Conservation (phyloP, 2,113 vertebrate species). For the Acrocephalus kingi region DNA sequence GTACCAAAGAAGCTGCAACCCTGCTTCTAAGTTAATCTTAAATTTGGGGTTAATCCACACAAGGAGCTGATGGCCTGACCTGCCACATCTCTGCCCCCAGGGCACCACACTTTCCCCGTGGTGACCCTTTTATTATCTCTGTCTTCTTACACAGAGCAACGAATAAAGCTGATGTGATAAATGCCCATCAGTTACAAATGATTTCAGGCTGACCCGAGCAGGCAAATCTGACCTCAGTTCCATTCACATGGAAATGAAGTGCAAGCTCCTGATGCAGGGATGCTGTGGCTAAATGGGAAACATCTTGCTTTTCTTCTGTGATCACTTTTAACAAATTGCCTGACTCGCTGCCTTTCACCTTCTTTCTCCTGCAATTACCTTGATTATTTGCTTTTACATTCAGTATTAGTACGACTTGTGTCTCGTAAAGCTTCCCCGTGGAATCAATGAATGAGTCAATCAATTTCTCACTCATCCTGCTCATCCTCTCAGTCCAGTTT, state of each 20-base stretch:
- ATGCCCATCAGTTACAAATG: not conserved
- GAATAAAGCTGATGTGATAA: constrained; percentile 22
- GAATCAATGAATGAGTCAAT: not conserved
- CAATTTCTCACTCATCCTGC: not conserved
- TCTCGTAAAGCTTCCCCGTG: not conserved
- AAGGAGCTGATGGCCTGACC: not conserved
- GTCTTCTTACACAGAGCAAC: not conserved
- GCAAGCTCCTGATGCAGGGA: not conserved
- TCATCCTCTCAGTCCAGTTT: not conserved
- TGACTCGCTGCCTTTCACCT: not conserved
- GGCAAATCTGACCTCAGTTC: not conserved
- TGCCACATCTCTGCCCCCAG: not conserved
- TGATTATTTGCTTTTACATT: not conserved
- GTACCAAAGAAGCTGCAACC: not conserved
- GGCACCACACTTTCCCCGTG: not conserved
- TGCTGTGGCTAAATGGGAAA: not conserved
- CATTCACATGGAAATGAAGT: constrained; percentile 8
- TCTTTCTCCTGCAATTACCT: not conserved
- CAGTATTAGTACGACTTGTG: not conserved
- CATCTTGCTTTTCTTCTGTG: not conserved
- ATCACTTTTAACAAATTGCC: not conserved
- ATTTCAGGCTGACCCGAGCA: not conserved
- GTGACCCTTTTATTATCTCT: not conserved
- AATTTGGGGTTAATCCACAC: not conserved
- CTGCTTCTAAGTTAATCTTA: not conserved